These are phyloP conservation scores for Andrena marginata DNA, from an alignment of 2,888 invertebrate genomes.

Conservation along the genomic window DNA sequence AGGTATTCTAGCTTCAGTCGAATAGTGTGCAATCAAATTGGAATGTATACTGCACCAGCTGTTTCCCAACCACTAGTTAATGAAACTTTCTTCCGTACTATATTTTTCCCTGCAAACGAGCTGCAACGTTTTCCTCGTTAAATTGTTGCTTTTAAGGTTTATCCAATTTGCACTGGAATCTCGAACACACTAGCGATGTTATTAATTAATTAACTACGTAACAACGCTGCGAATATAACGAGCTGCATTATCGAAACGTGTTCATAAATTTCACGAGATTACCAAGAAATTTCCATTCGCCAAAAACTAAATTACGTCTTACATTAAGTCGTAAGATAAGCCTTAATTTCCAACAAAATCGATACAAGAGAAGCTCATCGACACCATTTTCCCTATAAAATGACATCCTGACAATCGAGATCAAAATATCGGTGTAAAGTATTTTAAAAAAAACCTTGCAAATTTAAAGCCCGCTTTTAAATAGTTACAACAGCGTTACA, in stretches of 20 bases:
- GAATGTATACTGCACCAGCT: not conserved
- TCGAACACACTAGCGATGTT: not conserved
- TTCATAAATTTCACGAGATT: not conserved
- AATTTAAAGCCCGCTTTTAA: not conserved
- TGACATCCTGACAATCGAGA: not conserved
- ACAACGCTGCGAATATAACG: not conserved
- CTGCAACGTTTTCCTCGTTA: not conserved
- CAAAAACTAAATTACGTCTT: too few species aligned
- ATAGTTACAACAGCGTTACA: not conserved
- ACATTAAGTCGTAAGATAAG: too few species aligned
- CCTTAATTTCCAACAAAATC: too few species aligned
- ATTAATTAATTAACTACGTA: not conserved
- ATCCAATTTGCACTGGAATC: not conserved
- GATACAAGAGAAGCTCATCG: too few species aligned
- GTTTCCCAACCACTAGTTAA: not conserved
- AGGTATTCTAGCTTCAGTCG: not conserved
- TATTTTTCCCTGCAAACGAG: not conserved
- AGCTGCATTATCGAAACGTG: not conserved
- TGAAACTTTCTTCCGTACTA: not conserved
- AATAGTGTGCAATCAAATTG: slow-evolving; percentile 4
- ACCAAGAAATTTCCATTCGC: too few species aligned
- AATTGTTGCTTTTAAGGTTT: not conserved
- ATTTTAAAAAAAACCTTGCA: not conserved
- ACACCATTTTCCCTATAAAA: too few species aligned
- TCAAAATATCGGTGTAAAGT: not conserved